A percentile compares a stretch with the other conserved stretches of the same genome.
phyloP scores from a whole-genome alignment of 2,888 invertebrate species.

The Glomeris marginata region DNA sequence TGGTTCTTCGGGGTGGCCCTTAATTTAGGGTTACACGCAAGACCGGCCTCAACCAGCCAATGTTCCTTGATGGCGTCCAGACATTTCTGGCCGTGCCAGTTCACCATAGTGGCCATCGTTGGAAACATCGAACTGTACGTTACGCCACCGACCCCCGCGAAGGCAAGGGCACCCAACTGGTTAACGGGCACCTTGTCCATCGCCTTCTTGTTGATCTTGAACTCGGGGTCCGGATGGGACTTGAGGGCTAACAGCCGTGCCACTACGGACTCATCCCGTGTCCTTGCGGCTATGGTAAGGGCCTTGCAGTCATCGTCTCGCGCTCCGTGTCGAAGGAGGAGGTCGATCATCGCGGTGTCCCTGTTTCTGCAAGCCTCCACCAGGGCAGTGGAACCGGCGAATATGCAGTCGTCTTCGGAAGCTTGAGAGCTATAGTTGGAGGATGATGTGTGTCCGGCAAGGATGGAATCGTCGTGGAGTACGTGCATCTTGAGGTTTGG shows the following conservation, averaged over 20 bases:
- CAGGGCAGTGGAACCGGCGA: conserved; percentile 38
- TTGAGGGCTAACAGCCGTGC: conserved; percentile 72
- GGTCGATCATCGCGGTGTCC: conserved; percentile 55
- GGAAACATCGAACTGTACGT: conserved; percentile 70
- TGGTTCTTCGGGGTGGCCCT: conserved; percentile 49
- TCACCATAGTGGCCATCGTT: conserved; percentile 61
- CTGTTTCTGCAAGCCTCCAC: conserved; percentile 53
- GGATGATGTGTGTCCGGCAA: conserved; percentile 6
- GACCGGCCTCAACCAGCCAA: conserved; percentile 71
- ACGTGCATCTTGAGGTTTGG: conserved; percentile 53
- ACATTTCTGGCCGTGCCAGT: conserved; percentile 75
- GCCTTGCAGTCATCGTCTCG: conserved; percentile 75
- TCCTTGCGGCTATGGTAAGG: conserved; percentile 54
- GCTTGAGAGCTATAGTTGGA: conserved; percentile 7
- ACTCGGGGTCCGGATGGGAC: conserved; percentile 78
- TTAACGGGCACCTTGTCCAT: conserved; percentile 43
- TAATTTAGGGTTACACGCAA: conserved; percentile 69
- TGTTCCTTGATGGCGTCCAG: conserved; percentile 51
- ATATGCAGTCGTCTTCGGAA: conserved; percentile 17
- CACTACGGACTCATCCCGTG: conserved; percentile 56
- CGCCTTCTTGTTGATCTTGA: conserved; percentile 76
- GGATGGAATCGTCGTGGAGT: conserved; percentile 25
- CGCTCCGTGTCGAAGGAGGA: conserved; percentile 64
- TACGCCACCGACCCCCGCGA: conserved; percentile 18
- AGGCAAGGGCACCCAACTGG: conserved; percentile 20